These are phyloP conservation scores for Argyresthia albistria DNA, from an alignment of 2,888 invertebrate species.

Conservation along the genomic window DNA sequence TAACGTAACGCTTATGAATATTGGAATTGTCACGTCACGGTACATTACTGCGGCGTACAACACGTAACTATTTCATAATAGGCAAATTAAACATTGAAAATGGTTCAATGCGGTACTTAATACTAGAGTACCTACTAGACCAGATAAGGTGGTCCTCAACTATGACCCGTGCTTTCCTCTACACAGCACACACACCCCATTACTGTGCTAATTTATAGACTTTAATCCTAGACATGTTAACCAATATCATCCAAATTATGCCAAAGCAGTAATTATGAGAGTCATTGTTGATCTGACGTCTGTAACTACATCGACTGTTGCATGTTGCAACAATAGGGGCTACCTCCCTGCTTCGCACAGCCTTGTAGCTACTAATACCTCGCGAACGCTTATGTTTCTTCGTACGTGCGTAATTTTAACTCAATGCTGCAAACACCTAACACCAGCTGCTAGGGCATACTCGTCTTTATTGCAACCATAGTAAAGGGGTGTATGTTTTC, in stretches of 20 bases:
- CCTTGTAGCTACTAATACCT: conserved; percentile 28
- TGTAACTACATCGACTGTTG: neutral
- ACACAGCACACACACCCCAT: too few relatives aligned
- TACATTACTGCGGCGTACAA: neutral
- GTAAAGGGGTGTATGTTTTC: too few relatives aligned
- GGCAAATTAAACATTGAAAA: neutral
- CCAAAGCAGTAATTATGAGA: too few relatives aligned
- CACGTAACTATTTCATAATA: neutral
- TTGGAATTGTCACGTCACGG: neutral
- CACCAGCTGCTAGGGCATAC: neutral
- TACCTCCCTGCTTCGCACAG: conserved; percentile 19
- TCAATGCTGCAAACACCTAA: neutral
- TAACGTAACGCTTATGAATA: too few relatives aligned
- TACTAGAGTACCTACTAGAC: neutral
- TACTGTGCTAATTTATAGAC: too few relatives aligned
- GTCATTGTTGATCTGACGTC: too few relatives aligned
- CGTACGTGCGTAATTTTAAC: conserved; percentile 33
- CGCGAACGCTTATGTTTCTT: conserved; percentile 20
- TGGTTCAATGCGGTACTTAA: neutral
- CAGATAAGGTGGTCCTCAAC: too few relatives aligned
- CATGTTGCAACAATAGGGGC: conserved; percentile 1
- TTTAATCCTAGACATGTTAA: too few relatives aligned
- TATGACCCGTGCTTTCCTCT: too few relatives aligned
- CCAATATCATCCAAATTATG: too few relatives aligned
- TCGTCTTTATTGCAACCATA: neutral